Base-by-base conservation (phyloP, 2,113 vertebrate genomes). In the Anolis sagrei region DNA sequence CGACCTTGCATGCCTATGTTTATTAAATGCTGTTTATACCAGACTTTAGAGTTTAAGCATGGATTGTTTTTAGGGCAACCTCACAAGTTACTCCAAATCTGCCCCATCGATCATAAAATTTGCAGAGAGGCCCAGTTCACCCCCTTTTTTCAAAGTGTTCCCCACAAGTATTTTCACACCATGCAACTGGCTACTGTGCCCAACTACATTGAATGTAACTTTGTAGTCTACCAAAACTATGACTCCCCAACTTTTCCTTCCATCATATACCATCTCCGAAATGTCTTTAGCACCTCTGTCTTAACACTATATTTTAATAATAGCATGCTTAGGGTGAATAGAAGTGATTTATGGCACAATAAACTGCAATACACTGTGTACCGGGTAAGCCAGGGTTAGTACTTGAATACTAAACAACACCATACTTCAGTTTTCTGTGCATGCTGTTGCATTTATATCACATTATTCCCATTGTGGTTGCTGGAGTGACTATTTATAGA, bases 401-500 rank as follows among this genome's bases (percentile, higher is more conserved):
- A 19, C 76, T 92, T 87, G 49, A 11, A 19, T 73, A 58, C n/a
- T 0, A 6, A 64, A 34, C 39, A 79, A 87, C 61, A 25, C 79
- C 3, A 32, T 2, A 25, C 11, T 62, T 27, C 7, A 76, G 62
- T 77, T 82, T 81, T 86, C 85, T 34, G 0, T 72, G 7, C 49
- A 68, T 29, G 7, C 36, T 16, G 0, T 88, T 80, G 29, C 48
- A 89, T 88, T 88, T 82, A 66, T 62, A 48, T 21, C 75, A 61
- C 49, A 23, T 0, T 16, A 36, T 64, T 88, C 88, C 91, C 78
- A 64, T 86, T 88, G 21, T 4, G 0, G 44, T 81, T 82, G 78
- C 62, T 58, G 72, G 34, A 44, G 9, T 13, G 49, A 58, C 87
- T 49, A 44, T 91, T 94, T 93, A 90, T 94, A 88, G 61, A 1